Evolutionary conservation across 1,140 invertebrate species (phyloP), one percentile per base, ranked within the genome.

Genomic region (Nilaparvata lugens): DNA sequence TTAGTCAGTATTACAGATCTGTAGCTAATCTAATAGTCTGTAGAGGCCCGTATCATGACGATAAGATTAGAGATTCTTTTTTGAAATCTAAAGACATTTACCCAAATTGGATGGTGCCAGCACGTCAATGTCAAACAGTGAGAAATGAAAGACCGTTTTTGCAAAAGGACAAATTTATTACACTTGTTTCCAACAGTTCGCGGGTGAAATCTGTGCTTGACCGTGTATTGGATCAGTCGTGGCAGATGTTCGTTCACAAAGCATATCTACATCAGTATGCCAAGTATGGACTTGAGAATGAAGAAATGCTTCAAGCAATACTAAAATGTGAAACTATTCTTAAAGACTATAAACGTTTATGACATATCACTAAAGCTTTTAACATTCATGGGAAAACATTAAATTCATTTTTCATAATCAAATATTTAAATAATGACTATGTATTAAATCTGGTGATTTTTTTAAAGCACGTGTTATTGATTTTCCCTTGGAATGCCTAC

Each of bases 221-320:
- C 54, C 11, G 19, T 3, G 69, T 77, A 28, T 63, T 79, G 25
- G 66, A 69, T 3, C 76, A 77, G 62, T 75, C 78, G 9, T 79
- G 76, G 78, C 74, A 67, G 52, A 68, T 73, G 42, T 81, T 77
- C 60, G 67, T 68, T 5, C 67, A 78, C 66, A 70, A 70, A n/a
- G 78, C 78, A 18, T 79, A 75, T 66, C 64, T 81, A 31, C 78
- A 81, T 70, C 78, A 78, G 45, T 81, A 80, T 62, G 72, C 72
- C 61, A 75, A 76, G 61, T 76, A 71, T 65, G 74, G 73, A 16
- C 62, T 80, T 13, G 72, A 74, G 56, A 75, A 79, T 6, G 69
- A 76, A 31, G 73, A 78, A 52, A 79, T 81, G 68, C 60, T 73
- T 48, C 65, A 73, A 60, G 72, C 75, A 31, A 80, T 81, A 65